Evolutionary conservation across 2,797 vertebrate genomes (phyloP), one percentile per base, ranked within the genome.

Genomic region (Pempheris klunzingeri): DNA sequence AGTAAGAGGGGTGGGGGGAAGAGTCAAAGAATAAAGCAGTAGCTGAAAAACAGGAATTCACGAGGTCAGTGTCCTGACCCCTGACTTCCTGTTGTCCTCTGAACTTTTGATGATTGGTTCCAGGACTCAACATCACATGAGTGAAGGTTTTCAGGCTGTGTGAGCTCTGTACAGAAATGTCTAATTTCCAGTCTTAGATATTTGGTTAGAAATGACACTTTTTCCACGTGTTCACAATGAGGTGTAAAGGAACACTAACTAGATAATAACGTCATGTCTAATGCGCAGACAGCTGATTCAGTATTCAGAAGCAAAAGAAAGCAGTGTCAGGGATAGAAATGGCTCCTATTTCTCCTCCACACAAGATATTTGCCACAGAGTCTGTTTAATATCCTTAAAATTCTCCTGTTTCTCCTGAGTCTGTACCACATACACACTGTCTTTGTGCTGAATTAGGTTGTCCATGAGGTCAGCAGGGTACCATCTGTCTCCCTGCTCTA

Each of bases 41-140:
- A 78, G 73, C 55, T 87, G 80, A 91, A 92, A 92, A 95, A 94
- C 95, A 94, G 94, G 94, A 94, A 94, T 92, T 91, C 54, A 75
- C 77, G 67, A 87, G 94, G 92, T 95, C 94, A 90, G 54, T 74
- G 57, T 81, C 50, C 43, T 90, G 92, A 94, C 91, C 93, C 81
- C 84, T 74, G 77, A 90, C 93, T 92, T 96, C 94, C 95, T 94
- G 94, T 93, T 94, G 90, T 91, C 92, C 87, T 87, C 90, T 88
- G 84, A 87, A 87, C 85, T 8, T 64, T 78, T 75, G 38, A 54
- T 90, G 88, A 94, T 92, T 92, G 83, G 81, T 90, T 92, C 87
- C 91, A 94, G 87, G 82, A 74, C 64, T 75, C 79, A 36, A 57
- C 77, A 81, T 83, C 84, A 86, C 75, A 79, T 86, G 82, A 80